phyloP scores from a whole-genome alignment of 35 echinoderm and acorn worm species.

The Ophiothrix spiculata region DNA sequence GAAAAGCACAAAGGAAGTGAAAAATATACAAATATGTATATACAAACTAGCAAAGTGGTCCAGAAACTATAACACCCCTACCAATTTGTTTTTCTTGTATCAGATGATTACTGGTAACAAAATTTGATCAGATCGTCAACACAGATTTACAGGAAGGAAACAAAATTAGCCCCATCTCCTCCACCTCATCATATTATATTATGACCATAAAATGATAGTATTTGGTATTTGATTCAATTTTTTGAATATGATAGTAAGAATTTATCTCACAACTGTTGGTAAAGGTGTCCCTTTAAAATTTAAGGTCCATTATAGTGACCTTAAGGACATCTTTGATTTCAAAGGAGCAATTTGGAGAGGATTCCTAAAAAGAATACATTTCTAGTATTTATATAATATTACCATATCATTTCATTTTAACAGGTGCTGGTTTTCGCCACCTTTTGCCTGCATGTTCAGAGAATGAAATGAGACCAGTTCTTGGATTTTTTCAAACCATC shows the following conservation, averaged over 20 bases:
- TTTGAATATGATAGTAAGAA: neutral
- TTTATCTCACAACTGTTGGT: neutral
- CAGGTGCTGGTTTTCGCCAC: conserved; percentile 37
- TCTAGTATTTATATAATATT: neutral
- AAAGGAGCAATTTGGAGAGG: neutral
- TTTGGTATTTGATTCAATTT: too few relatives aligned
- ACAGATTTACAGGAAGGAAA: too few relatives aligned
- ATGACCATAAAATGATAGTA: too few relatives aligned
- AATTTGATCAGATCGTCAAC: too few relatives aligned
- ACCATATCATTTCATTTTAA: neutral
- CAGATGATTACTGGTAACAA: too few relatives aligned
- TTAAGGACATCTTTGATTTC: neutral
- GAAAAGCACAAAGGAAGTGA: neutral
- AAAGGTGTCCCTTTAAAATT: neutral
- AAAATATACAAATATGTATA: too few relatives aligned
- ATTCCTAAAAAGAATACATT: neutral
- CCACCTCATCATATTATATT: too few relatives aligned
- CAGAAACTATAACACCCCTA: too few relatives aligned
- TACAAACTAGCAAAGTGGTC: too few relatives aligned
- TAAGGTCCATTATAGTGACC: neutral
- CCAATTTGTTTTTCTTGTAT: too few relatives aligned
- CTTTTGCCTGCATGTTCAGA: conserved; percentile 38
- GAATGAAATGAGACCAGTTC: conserved; percentile 37
- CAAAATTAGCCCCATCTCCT: too few relatives aligned
- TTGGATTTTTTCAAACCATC: conserved; percentile 50